Evolutionary conservation across 2,888 invertebrate genomes (phyloP), one percentile per base, ranked within the genome.

Genomic region (Ernsta delagoae): DNA sequence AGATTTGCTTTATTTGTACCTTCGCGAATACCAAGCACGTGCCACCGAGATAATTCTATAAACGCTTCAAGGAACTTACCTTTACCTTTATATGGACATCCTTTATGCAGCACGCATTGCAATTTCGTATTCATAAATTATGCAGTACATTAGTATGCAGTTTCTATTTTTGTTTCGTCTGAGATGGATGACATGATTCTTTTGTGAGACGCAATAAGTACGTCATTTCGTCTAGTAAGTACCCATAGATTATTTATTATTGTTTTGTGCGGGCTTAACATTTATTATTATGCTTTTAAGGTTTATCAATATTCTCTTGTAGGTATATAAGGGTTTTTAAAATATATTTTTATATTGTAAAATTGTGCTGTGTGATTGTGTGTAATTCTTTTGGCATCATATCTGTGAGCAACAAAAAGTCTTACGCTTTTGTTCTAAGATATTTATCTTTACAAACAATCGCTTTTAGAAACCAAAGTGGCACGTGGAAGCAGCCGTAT

Each of bases 41-140:
- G 67, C 67, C 67, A 61, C 67, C 36, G 67, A 67, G 67, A 67
- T 67, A 67, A 67, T 67, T 67, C 67, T 61, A 67, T 67, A 67
- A 66, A 54, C 61, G 67, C 61, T 67, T 67, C 67, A 56, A 67
- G 67, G 67, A 67, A 67, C 67, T 67, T 36, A 54, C 60, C 66
- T 67, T 64, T 67, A 67, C 61, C 67, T 67, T 45, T 67, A 61
- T 67, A 67, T 67, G 67, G 67, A 67, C 67, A 61, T 67, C 67
- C 67, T 67, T 67, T 67, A 67, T 61, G 67, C 67, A 61, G 67
- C 56, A 61, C 67, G 45, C 66, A 54, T 67, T 61, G 67, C 67
- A 56, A 68, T 62, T 68, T 68, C 62, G 62, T 62, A 68, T 68
- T 68, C 68, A 68, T 68, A 68, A 68, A 68, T 68, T 62, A 68